These are phyloP conservation scores for Willisornis vidua DNA, from an alignment of 2,113 vertebrate genomes.

Conservation along the genomic window DNA sequence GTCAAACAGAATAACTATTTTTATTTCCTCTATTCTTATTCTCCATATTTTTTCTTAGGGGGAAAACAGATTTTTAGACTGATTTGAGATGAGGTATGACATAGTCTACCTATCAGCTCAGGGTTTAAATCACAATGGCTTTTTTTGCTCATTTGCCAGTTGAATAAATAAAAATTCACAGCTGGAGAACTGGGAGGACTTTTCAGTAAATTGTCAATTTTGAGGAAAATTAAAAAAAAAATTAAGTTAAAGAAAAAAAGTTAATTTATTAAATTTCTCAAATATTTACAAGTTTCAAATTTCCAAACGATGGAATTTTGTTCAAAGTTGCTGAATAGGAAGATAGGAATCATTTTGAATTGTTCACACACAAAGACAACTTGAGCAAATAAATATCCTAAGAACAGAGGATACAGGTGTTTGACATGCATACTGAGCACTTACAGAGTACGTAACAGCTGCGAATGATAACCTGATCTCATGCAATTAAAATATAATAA, in stretches of 20 bases:
- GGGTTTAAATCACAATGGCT: neutral
- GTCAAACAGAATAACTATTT: neutral
- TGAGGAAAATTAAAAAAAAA: neutral
- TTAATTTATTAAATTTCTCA: neutral
- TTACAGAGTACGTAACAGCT: neutral
- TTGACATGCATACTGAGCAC: neutral
- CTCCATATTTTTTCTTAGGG: neutral
- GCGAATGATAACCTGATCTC: neutral
- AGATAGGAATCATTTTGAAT: neutral
- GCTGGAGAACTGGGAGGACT: rapidly evolving
- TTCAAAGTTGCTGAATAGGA: neutral
- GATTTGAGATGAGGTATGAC: neutral
- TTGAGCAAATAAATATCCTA: neutral
- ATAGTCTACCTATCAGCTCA: neutral
- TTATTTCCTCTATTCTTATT: neutral
- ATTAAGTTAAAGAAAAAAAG: neutral
- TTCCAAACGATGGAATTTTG: neutral
- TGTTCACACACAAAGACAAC: neutral
- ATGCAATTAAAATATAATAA: neutral
- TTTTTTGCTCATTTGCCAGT: neutral
- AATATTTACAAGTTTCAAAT: neutral
- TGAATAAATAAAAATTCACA: neutral
- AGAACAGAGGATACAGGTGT: neutral
- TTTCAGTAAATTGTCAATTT: neutral
- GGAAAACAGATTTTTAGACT: neutral